Conservation (phyloP, 2,888 invertebrate species). For the Venusia cambrica region DNA sequence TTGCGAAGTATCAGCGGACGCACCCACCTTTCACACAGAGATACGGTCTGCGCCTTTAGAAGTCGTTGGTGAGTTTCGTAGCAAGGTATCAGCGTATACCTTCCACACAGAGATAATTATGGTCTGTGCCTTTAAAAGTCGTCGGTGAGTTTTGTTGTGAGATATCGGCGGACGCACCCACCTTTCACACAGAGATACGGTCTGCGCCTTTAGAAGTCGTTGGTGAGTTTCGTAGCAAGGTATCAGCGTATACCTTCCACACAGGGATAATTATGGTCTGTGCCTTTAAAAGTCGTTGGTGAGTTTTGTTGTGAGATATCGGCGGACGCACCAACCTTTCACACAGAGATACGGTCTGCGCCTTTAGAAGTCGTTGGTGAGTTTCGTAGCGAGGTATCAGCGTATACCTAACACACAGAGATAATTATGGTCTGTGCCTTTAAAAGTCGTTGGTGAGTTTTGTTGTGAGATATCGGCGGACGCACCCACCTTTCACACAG, state of each 20-base stretch:
- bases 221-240: too few relatives aligned
- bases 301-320: conserved; percentile 90
- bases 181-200: conserved; percentile 85
- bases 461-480: conserved; percentile 89
- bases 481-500: conserved; percentile 86
- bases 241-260: too few relatives aligned
- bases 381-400: too few relatives aligned
- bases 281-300: too few relatives aligned
- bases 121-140: too few relatives aligned
- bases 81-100: too few relatives aligned
- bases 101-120: too few relatives aligned
- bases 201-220: conserved; percentile 86
- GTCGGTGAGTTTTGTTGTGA: conserved; percentile 90
- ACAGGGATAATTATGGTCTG: too few relatives aligned
- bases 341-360: conserved; percentile 83
- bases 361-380: conserved; percentile 88
- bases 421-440: too few relatives aligned
- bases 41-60: conserved; percentile 85
- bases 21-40: conserved; percentile 86
- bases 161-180: conserved; percentile 87
- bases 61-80: conserved; percentile 88
- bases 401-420: too few relatives aligned
- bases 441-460: too few relatives aligned
- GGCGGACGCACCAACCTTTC: conserved; percentile 86
- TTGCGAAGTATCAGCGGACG: conserved; percentile 88